Conservation (phyloP, 2,888 invertebrate species). For the Smittia aterrima region DNA sequence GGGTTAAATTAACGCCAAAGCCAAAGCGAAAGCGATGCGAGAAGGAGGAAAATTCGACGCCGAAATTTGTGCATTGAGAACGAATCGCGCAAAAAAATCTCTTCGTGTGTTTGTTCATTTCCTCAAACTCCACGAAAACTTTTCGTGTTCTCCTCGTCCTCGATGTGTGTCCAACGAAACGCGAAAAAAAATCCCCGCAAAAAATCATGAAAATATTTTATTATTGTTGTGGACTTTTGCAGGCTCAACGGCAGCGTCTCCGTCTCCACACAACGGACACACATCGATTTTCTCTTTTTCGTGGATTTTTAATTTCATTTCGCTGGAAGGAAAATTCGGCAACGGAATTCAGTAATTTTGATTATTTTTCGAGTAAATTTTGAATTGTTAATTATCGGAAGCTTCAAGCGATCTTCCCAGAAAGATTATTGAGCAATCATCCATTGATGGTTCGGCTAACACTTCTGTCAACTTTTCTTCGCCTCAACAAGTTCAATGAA, state of each 20-base stretch:
- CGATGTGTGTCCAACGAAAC: constrained; percentile 5
- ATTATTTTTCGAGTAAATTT: too few relatives aligned
- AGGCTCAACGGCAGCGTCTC: too few relatives aligned
- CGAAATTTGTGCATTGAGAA: constrained; percentile 18
- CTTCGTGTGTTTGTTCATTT: constrained; percentile 9
- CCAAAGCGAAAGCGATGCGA: constrained; percentile 13
- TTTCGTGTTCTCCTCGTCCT: neutral
- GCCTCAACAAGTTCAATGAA: neutral
- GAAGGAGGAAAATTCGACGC: constrained; percentile 10
- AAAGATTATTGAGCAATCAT: too few relatives aligned
- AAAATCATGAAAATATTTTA: neutral
- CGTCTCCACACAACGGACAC: too few relatives aligned
- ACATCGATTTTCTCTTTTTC: too few relatives aligned
- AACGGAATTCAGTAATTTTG: too few relatives aligned
- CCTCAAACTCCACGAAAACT: neutral
- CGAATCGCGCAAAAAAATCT: neutral
- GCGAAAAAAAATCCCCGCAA: neutral
- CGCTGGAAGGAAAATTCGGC: too few relatives aligned
- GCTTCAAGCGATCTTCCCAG: too few relatives aligned
- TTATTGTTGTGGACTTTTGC: neutral
- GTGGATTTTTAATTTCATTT: too few relatives aligned
- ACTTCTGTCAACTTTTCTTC: too few relatives aligned
- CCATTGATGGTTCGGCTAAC: too few relatives aligned
- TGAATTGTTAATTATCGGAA: too few relatives aligned
- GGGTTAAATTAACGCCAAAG: constrained; percentile 29